Evolutionary conservation across 2,797 vertebrate genomes (phyloP).

Genomic region (Chrosomus eos): DNA sequence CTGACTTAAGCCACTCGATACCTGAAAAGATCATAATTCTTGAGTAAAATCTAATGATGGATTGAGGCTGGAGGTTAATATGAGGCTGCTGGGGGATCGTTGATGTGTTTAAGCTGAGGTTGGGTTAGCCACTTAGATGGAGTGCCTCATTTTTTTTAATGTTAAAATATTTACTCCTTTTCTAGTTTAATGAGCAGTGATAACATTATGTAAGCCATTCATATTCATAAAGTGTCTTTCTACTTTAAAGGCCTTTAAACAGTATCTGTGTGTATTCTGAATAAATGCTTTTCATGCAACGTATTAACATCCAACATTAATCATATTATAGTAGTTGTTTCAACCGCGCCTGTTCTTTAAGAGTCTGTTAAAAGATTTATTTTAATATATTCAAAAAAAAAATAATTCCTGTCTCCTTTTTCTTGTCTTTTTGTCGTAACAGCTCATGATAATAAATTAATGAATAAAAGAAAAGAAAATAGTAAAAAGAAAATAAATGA

Average conservation of each 20-base stretch:
- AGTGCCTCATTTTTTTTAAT: not conserved
- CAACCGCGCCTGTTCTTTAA: not conserved
- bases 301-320: not conserved
- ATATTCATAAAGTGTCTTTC: not conserved
- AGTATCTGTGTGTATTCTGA: not conserved
- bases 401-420: not conserved
- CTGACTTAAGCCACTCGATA: conserved; percentile 4
- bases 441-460: not conserved
- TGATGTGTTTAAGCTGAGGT: not conserved
- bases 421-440: not conserved
- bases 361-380: not conserved
- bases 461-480: not conserved
- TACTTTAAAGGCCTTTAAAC: not conserved
- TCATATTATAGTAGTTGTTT: not conserved
- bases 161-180: conserved; percentile 12
- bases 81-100: not conserved
- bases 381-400: too few species aligned
- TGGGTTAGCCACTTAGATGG: not conserved
- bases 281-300: not conserved
- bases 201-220: not conserved
- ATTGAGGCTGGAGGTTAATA: not conserved
- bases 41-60: conserved; percentile 34
- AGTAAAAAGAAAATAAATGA: not conserved
- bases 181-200: conserved; percentile 1
- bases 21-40: conserved; percentile 21